Evolutionary conservation across 2,797 vertebrate species (phyloP).

Genomic region (Podarcis lilfordi): DNA sequence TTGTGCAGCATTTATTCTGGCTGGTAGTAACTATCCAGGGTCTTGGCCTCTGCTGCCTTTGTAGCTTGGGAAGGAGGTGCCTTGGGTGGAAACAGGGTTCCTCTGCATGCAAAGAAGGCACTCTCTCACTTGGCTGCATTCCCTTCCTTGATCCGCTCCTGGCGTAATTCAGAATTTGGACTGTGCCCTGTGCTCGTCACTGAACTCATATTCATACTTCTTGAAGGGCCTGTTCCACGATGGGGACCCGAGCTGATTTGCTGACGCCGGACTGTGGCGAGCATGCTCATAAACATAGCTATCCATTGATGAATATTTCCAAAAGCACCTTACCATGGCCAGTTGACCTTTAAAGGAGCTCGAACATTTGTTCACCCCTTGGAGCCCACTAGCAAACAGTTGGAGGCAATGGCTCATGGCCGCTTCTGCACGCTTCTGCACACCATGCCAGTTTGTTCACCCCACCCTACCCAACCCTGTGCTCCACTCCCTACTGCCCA

Average conservation of each 20-base stretch:
- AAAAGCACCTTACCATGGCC: slow-evolving; percentile 44
- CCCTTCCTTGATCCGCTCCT: not conserved
- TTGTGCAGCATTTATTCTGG: not conserved
- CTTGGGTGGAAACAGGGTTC: too few species aligned
- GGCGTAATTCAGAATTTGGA: slow-evolving; percentile 2
- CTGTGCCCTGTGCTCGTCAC: fast-evolving
- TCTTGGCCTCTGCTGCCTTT: not conserved
- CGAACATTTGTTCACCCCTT: slow-evolving; percentile 19
- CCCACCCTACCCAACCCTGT: not conserved
- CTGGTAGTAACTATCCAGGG: not conserved
- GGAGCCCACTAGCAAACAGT: slow-evolving; percentile 40
- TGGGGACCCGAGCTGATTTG: not conserved
- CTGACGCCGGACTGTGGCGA: not conserved
- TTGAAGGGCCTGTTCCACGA: fast-evolving
- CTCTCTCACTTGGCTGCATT: not conserved
- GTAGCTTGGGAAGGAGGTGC: not conserved
- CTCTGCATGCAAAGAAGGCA: not conserved
- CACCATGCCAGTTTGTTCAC: not conserved
- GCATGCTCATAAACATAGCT: not conserved
- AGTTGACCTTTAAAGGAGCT: slow-evolving; percentile 56
- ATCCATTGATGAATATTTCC: not conserved
- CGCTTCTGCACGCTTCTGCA: slow-evolving; percentile 4
- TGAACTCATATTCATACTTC: not conserved
- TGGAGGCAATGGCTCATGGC: slow-evolving; percentile 14
- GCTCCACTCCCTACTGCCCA: not conserved